Conservation (phyloP, 37 sponge, comb jelly and placozoan genomes). For the Beroe forskalii region DNA sequence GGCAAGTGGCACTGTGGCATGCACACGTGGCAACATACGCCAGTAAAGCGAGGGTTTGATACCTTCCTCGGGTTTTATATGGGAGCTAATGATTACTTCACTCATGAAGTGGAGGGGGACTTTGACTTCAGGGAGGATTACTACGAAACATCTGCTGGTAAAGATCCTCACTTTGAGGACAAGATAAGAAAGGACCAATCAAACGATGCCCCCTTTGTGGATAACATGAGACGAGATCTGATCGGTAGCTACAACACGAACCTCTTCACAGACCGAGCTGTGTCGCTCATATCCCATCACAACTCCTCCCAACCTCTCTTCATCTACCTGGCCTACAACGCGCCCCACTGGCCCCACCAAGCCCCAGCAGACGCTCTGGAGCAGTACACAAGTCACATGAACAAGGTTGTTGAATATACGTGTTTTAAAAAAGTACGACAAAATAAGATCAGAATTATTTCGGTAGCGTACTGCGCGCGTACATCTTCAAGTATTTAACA, state of each 20-base stretch:
- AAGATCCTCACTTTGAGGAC: not conserved
- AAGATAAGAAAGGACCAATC: too few relatives aligned
- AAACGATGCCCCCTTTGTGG: not conserved
- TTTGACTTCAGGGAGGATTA: not conserved
- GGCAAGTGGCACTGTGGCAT: slow-evolving; percentile 35
- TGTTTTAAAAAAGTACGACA: too few relatives aligned
- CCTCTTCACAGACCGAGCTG: not conserved
- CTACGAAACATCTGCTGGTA: too few relatives aligned
- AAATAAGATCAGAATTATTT: too few relatives aligned
- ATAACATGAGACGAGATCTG: not conserved
- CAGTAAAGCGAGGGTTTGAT: not conserved
- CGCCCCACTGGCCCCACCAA: not conserved
- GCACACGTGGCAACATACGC: not conserved
- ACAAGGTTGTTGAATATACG: too few relatives aligned
- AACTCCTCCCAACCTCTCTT: not conserved
- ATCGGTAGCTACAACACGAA: not conserved
- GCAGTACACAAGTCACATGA: too few relatives aligned
- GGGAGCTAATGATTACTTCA: not conserved
- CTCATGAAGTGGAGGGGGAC: not conserved
- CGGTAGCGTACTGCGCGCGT: too few relatives aligned
- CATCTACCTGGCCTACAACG: not conserved
- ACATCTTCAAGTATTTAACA: too few relatives aligned
- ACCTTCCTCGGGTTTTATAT: not conserved
- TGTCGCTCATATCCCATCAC: not conserved
- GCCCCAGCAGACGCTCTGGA: not conserved